These are phyloP conservation scores for Dryococelus australis DNA, from an alignment of 2,888 invertebrate species.

Conservation along the genomic window DNA sequence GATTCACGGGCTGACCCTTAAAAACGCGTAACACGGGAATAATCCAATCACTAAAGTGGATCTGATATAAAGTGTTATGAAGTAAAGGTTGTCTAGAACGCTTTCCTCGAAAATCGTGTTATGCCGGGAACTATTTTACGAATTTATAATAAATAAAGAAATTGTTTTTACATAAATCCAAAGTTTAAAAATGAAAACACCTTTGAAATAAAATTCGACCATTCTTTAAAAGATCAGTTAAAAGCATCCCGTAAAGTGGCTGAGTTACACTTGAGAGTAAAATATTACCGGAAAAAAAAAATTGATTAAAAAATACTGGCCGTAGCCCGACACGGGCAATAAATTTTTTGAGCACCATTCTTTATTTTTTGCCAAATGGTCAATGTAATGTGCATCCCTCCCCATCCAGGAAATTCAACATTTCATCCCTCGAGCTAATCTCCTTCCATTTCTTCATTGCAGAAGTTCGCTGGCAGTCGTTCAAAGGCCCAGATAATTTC, in stretches of 20 bases:
- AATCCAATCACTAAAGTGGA: too few species aligned
- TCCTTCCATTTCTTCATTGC: constrained; percentile 8
- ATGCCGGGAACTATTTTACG: too few species aligned
- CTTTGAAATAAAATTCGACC: too few species aligned
- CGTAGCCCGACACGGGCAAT: not conserved
- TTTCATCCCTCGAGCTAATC: not conserved
- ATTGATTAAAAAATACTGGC: not conserved
- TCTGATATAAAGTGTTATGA: too few species aligned
- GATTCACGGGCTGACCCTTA: too few species aligned
- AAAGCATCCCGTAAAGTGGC: not conserved
- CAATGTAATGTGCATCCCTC: not conserved
- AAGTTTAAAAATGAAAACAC: too few species aligned
- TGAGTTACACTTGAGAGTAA: not conserved
- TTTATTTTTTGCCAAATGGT: not conserved
- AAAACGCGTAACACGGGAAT: too few species aligned
- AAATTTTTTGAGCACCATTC: not conserved
- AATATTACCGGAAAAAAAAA: not conserved
- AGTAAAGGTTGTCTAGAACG: too few species aligned
- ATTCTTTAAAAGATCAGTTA: not conserved
- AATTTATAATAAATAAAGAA: too few species aligned
- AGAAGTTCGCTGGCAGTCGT: not conserved
- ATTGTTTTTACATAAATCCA: too few species aligned
- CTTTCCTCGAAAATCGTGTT: too few species aligned
- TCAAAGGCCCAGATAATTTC: constrained; percentile 7
- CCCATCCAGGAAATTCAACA: not conserved